Conservation (phyloP, 2,888 invertebrate species). For the Crossocerus cetratus region DNA sequence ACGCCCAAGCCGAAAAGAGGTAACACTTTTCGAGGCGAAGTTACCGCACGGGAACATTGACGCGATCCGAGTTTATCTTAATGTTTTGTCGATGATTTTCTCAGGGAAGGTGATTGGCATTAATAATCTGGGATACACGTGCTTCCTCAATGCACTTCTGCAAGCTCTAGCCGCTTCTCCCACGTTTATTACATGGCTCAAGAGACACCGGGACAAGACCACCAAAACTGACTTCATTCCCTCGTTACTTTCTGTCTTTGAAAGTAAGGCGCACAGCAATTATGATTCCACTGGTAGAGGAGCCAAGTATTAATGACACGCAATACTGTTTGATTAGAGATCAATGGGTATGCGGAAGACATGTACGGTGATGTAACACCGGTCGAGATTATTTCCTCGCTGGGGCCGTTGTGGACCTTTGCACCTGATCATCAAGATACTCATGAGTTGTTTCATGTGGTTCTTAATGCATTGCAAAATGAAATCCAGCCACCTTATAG, state of each 20-base stretch:
- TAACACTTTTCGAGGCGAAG: slow-evolving; percentile 36
- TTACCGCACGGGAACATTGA: too few relatives aligned
- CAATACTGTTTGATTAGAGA: slow-evolving; percentile 53
- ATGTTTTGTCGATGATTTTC: slow-evolving; percentile 2
- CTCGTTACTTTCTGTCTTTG: slow-evolving; percentile 86
- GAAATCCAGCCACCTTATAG: slow-evolving; percentile 84
- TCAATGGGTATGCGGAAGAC: slow-evolving; percentile 71
- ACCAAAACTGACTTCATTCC: slow-evolving; percentile 86
- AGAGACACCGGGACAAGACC: slow-evolving; percentile 80
- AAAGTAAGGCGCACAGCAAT: slow-evolving; percentile 78
- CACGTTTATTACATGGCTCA: slow-evolving; percentile 90
- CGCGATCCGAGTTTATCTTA: too few relatives aligned
- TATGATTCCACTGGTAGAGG: not conserved
- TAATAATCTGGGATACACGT: slow-evolving; percentile 94
- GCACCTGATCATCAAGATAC: slow-evolving; percentile 95
- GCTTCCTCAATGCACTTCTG: slow-evolving; percentile 93
- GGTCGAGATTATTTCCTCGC: slow-evolving; percentile 78
- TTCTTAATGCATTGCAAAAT: slow-evolving; percentile 93
- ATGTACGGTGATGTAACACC: slow-evolving; percentile 71
- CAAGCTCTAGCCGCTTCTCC: slow-evolving; percentile 94
- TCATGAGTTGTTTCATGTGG: slow-evolving; percentile 93
- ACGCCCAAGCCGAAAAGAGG: slow-evolving; percentile 80
- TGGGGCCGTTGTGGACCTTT: slow-evolving; percentile 90
- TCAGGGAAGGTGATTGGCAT: slow-evolving; percentile 89
- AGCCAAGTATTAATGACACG: not conserved